phyloP scores from a whole-genome alignment of 1,140 invertebrate species.

The Scaptomyza pallida region DNA sequence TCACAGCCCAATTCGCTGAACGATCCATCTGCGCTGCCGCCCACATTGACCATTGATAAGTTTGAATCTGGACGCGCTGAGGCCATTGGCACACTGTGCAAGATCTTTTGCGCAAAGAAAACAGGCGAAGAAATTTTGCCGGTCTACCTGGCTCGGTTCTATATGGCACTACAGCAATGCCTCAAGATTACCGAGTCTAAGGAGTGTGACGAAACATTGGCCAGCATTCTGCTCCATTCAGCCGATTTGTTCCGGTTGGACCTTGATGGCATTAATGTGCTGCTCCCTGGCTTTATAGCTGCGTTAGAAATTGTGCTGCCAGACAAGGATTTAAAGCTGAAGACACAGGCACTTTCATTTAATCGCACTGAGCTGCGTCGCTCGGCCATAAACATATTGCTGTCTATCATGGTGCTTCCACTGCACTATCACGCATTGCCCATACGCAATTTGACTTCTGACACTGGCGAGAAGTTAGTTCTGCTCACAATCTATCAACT shows the following conservation, averaged over 20 bases:
- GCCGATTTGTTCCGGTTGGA: conserved; percentile 93
- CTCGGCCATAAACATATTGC: conserved; percentile 94
- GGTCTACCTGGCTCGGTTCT: conserved; percentile 97
- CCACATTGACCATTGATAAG: conserved; percentile 86
- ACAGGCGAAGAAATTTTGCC: conserved; percentile 97
- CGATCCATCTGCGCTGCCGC: conserved; percentile 74
- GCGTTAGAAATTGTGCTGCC: conserved; percentile 95
- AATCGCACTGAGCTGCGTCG: conserved; percentile 92
- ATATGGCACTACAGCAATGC: conserved; percentile 95
- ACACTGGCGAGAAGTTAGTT: conserved; percentile 84
- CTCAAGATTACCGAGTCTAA: conserved; percentile 87
- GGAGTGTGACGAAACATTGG: conserved; percentile 90
- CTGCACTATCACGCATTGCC: conserved; percentile 94
- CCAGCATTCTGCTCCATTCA: conserved; percentile 92
- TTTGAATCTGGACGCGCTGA: conserved; percentile 95
- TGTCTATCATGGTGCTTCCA: conserved; percentile 95
- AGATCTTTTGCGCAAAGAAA: conserved; percentile 98
- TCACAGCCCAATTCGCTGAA: conserved; percentile 83
- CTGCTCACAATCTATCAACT: no score
- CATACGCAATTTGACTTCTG: conserved; percentile 89
- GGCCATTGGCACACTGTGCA: conserved; percentile 96
- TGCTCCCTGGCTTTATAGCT: conserved; percentile 94
- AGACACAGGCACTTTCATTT: conserved; percentile 85
- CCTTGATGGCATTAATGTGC: conserved; percentile 95
- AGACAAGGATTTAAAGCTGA: conserved; percentile 90